Conservation (phyloP, 1,140 invertebrate species). For the Lordiphosa mommai region DNA sequence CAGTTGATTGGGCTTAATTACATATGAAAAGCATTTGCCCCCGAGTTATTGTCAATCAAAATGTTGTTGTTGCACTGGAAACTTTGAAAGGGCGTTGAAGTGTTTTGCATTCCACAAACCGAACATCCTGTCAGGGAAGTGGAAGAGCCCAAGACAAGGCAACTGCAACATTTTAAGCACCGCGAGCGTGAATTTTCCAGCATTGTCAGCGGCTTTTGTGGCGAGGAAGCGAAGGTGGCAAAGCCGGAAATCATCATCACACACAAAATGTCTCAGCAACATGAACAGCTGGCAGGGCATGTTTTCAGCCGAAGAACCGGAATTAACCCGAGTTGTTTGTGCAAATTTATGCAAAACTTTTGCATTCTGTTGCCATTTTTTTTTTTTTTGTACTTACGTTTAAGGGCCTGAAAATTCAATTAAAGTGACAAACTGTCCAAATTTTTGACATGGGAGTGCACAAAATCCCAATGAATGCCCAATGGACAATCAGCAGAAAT, state of each 20-base stretch:
- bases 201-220: conserved; percentile 47
- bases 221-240: conserved; percentile 2
- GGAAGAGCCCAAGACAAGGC: not conserved
- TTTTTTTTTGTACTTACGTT: conserved; percentile 34
- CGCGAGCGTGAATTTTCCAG: conserved; percentile 39
- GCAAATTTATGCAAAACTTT: conserved; percentile 60
- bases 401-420: conserved; percentile 71
- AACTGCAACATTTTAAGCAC: conserved; percentile 6
- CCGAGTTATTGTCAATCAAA: conserved; percentile 52
- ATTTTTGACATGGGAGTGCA: conserved; percentile 66
- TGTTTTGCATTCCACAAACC: conserved; percentile 60
- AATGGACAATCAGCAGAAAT: conserved; percentile 66
- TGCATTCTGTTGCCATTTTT: conserved; percentile 13
- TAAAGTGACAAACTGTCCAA: conserved; percentile 77
- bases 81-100: conserved; percentile 45
- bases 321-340: conserved; percentile 57
- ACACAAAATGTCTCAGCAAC: conserved; percentile 45
- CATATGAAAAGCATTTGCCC: not conserved
- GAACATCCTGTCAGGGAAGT: conserved; percentile 31
- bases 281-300: conserved; percentile 19
- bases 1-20: no score
- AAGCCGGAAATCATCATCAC: conserved; percentile 45
- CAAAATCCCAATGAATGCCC: conserved; percentile 67
- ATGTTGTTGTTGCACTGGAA: conserved; percentile 14
- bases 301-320: not conserved